These are phyloP conservation scores for Diarsia rubi DNA, from an alignment of 2,888 invertebrate species.

Conservation along the genomic window DNA sequence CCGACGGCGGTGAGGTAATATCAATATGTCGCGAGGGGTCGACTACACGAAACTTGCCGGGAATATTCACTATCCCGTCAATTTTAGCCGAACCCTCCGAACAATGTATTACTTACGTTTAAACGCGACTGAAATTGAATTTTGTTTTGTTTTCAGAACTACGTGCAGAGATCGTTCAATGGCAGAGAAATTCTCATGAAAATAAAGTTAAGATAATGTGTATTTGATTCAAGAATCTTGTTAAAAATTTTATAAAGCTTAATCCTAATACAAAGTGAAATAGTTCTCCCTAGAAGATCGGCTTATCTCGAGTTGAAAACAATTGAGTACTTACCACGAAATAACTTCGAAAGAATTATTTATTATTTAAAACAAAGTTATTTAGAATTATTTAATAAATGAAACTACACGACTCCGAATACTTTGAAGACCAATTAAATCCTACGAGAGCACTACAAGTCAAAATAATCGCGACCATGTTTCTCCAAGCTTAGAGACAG, in stretches of 20 bases:
- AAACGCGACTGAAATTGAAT: constrained; percentile 27
- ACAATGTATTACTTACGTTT: constrained; percentile 56
- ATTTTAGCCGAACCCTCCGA: constrained; percentile 47
- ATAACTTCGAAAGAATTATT: background rate
- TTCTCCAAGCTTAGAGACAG: constrained; percentile 21
- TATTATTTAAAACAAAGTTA: background rate
- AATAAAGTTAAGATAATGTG: background rate
- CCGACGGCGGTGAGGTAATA: constrained; percentile 72
- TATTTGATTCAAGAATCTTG: background rate
- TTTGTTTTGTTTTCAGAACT: constrained; percentile 17
- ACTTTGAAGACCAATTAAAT: constrained; percentile 12
- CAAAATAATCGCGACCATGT: constrained; percentile 17
- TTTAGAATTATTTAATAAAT: background rate
- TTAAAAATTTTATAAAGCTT: background rate
- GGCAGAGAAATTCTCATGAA: background rate
- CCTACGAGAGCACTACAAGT: constrained; percentile 4
- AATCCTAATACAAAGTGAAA: background rate
- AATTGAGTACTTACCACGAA: background rate
- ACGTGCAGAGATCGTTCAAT: background rate
- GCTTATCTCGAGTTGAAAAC: background rate
- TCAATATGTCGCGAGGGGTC: constrained; percentile 71
- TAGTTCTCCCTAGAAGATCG: background rate
- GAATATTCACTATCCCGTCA: constrained; percentile 63
- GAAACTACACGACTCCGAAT: background rate
- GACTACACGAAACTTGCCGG: constrained; percentile 63